phyloP scores from a whole-genome alignment of 2,888 invertebrate genomes.

The Pseudeuparius sepicola region DNA sequence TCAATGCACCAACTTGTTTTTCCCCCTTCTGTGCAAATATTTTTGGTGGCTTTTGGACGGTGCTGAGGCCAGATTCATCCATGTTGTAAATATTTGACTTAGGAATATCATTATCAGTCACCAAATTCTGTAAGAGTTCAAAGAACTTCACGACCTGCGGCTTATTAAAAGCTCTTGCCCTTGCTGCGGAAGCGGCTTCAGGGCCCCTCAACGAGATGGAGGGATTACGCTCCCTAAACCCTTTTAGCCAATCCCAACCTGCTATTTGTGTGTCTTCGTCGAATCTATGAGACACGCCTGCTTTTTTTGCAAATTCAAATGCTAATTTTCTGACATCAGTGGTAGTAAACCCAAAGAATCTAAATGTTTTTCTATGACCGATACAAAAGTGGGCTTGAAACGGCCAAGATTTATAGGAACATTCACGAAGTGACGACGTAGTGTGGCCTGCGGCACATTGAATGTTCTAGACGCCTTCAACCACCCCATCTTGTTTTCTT shows the following conservation, averaged over 20 bases:
- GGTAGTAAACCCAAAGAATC: too few relatives aligned
- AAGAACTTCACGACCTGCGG: conserved; percentile 18
- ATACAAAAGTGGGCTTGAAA: too few relatives aligned
- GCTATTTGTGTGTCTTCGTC: too few relatives aligned
- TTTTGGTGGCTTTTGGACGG: conserved; percentile 16
- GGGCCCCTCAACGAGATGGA: conserved; percentile 18
- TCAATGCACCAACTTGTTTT: too few relatives aligned
- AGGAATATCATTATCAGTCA: conserved; percentile 4
- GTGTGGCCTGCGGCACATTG: conserved; percentile 10
- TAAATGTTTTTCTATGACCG: too few relatives aligned
- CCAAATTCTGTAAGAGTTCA: conserved; percentile 1
- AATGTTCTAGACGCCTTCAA: conserved; percentile 1
- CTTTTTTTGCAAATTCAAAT: too few relatives aligned
- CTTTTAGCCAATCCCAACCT: conserved; percentile 13
- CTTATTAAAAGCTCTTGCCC: conserved; percentile 18
- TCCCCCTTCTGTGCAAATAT: conserved; percentile 15
- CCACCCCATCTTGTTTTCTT: conserved; percentile 11
- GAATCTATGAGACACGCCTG: too few relatives aligned
- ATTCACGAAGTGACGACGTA: too few relatives aligned
- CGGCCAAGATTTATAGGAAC: too few relatives aligned
- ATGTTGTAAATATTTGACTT: conserved; percentile 13
- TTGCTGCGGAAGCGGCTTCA: conserved; percentile 18
- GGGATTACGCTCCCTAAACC: conserved; percentile 11
- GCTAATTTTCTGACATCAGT: too few relatives aligned
- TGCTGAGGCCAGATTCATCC: conserved; percentile 17